Percentiles rank a stretch among this genome's conserved stretches.
These are phyloP conservation scores for Prosapia bicincta DNA, from an alignment of 2,888 invertebrate genomes.

Conservation along the genomic window DNA sequence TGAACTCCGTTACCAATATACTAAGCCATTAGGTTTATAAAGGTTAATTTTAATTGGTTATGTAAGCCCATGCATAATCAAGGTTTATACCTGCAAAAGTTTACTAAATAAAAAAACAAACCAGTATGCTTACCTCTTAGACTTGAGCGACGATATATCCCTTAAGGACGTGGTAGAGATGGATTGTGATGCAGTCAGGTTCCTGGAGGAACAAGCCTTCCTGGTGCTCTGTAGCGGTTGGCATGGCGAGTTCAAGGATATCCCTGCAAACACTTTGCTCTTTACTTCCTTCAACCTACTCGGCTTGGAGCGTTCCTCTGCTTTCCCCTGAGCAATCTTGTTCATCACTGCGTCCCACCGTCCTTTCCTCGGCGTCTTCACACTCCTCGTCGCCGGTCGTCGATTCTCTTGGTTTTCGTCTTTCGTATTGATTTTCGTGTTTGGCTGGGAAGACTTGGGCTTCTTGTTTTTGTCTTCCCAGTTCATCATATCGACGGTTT, in stretches of 20 bases:
- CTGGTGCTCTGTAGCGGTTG: slow-evolving; percentile 8
- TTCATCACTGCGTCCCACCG: slow-evolving; percentile 84
- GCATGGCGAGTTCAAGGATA: slow-evolving; percentile 25
- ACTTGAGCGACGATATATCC: slow-evolving; percentile 33
- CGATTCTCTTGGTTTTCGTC: slow-evolving; percentile 52
- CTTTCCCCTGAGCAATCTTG: slow-evolving; percentile 69
- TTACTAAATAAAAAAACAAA: no score
- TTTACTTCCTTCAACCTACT: slow-evolving; percentile 78
- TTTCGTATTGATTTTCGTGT: slow-evolving; percentile 46
- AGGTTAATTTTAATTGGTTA: no score
- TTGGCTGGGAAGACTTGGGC: slow-evolving; percentile 58
- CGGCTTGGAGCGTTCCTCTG: slow-evolving; percentile 65
- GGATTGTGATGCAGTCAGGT: slow-evolving; percentile 34
- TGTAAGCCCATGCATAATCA: no score
- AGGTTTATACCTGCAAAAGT: no score
- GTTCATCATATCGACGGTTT: slow-evolving; percentile 10
- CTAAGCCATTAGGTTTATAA: no score
- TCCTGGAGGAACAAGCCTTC: slow-evolving; percentile 30
- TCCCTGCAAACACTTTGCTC: slow-evolving; percentile 64
- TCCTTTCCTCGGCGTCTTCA: slow-evolving; percentile 58
- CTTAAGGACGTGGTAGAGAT: slow-evolving; percentile 37
- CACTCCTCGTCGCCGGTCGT: slow-evolving; percentile 53
- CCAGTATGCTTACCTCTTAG: slow-evolving; percentile 40
- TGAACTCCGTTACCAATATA: no score
- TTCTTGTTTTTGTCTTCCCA: slow-evolving; percentile 61